A percentile compares a stretch with the other conserved stretches of the same genome.
Evolutionary conservation across 2,797 vertebrate genomes (phyloP).

Genomic region (Sebastes steindachneri): DNA sequence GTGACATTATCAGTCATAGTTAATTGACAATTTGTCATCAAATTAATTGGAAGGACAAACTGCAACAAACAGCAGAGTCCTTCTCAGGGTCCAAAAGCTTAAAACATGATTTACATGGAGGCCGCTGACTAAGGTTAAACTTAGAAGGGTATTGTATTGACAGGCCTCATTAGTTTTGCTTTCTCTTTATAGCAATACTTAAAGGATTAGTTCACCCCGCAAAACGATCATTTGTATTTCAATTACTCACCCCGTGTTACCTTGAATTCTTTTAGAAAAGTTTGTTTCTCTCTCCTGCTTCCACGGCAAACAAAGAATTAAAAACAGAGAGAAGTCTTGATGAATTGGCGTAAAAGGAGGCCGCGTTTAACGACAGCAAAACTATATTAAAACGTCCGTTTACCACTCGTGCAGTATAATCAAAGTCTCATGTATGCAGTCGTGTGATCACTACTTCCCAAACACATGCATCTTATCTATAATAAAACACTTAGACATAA

Average conservation of each 20-base stretch:
- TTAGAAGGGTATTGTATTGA: conserved; percentile 41
- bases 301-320: background rate
- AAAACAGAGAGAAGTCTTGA: background rate
- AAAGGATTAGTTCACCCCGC: background rate
- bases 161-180: conserved; percentile 49
- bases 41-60: conserved; percentile 66
- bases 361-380: background rate
- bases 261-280: background rate
- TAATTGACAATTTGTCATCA: conserved; percentile 71
- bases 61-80: conserved; percentile 33
- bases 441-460: background rate
- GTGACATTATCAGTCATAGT: conserved; percentile 47
- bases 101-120: conserved; percentile 44
- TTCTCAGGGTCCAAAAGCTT: conserved; percentile 37
- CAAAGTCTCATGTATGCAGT: background rate
- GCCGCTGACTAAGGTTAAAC: conserved; percentile 48
- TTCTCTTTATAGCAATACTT: conserved; percentile 24
- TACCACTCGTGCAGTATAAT: background rate
- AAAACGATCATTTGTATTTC: background rate
- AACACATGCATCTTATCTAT: background rate
- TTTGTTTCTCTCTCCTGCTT: background rate
- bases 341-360: background rate
- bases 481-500: background rate
- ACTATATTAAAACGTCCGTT: background rate
- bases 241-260: background rate